Evolutionary conservation across 2,113 vertebrate species (phyloP).

Genomic region (Aphelocoma coerulescens): DNA sequence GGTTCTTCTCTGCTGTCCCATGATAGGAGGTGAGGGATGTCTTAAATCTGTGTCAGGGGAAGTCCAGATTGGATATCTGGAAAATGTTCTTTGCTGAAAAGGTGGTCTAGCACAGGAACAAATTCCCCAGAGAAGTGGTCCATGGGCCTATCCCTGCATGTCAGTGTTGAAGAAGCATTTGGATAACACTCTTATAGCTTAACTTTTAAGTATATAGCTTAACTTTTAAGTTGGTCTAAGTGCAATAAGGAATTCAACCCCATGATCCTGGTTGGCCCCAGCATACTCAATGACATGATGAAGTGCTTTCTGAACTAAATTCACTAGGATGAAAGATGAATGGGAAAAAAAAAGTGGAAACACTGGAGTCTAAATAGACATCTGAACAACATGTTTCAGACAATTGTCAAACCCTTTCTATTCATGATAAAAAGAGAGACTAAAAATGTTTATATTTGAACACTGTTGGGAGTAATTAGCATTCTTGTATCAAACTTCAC

Average conservation of each 20-base stretch:
- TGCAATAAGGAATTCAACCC: neutral
- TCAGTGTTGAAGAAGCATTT: neutral
- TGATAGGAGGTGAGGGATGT: rapidly evolving
- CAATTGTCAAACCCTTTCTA: neutral
- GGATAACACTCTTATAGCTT: rapidly evolving
- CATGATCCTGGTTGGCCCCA: neutral
- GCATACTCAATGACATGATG: neutral
- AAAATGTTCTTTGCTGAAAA: neutral
- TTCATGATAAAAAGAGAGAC: neutral
- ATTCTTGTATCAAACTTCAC: neutral
- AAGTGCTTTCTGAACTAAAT: neutral
- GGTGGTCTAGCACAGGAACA: neutral
- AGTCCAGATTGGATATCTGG: neutral
- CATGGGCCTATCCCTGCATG: no score
- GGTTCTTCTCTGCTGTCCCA: neutral
- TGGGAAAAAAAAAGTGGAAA: neutral
- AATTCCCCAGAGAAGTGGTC: neutral
- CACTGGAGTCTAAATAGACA: neutral
- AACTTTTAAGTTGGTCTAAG: neutral
- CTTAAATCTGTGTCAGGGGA: neutral
- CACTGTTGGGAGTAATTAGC: neutral
- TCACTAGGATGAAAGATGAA: neutral
- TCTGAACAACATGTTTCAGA: neutral
- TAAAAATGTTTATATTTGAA: neutral
- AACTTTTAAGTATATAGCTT: neutral